Percentiles rank a stretch among this genome's conserved stretches.
Evolutionary conservation across 2,888 invertebrate species (phyloP).

Genomic region (Nomada fucata): DNA sequence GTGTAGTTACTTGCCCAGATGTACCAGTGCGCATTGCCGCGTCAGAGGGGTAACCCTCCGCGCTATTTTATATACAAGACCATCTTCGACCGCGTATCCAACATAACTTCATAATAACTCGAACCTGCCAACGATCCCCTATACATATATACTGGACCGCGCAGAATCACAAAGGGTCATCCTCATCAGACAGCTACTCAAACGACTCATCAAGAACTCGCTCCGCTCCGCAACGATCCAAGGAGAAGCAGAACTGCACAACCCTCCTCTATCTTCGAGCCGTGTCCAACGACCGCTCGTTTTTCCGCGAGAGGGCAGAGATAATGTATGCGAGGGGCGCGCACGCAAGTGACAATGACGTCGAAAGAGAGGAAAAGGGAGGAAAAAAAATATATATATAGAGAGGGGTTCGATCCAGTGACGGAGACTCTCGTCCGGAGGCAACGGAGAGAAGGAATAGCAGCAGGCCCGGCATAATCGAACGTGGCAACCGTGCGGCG

Average conservation of each 20-base stretch:
- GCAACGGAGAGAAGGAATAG: neutral
- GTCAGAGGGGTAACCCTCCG: neutral
- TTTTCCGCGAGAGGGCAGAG: constrained; percentile 40
- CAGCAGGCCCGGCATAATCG: constrained; percentile 66
- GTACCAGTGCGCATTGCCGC: neutral
- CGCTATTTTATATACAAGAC: neutral
- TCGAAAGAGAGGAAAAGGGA: constrained; percentile 1
- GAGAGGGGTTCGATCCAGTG: constrained; percentile 46
- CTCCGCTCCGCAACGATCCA: neutral
- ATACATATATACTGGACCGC: neutral
- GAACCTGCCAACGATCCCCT: constrained; percentile 19
- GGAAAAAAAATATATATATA: neutral
- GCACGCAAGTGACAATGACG: constrained; percentile 60
- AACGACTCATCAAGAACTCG: constrained; percentile 5
- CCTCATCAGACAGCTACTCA: neutral
- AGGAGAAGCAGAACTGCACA: neutral
- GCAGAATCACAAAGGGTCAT: neutral
- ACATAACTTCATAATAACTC: constrained; percentile 11
- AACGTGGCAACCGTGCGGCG: constrained; percentile 73
- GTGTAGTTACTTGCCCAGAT: neutral
- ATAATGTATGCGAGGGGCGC: constrained; percentile 53
- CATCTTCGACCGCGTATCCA: neutral
- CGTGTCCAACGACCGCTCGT: constrained; percentile 33
- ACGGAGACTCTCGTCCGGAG: constrained; percentile 36
- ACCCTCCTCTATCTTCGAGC: constrained; percentile 1